Percentiles rank a stretch among this genome's conserved stretches.
Conservation (phyloP, 2,113 vertebrate genomes). For the Brachionichthys hirsutus region DNA sequence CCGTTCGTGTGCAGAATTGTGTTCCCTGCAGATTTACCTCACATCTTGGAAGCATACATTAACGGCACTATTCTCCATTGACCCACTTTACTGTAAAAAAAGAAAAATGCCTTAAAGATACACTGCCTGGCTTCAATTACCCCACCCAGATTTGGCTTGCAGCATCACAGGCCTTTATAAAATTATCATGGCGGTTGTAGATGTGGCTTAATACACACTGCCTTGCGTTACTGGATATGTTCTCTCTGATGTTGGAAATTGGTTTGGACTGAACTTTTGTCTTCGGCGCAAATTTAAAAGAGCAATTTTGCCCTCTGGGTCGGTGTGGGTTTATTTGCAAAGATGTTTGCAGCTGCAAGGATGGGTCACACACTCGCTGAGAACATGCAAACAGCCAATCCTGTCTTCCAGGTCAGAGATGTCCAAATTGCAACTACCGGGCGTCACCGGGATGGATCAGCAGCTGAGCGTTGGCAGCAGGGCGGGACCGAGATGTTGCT, state of each 20-base stretch:
- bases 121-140: conserved; percentile 76
- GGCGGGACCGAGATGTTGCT: conserved; percentile 37
- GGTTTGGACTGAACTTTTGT: conserved; percentile 31
- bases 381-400: conserved; percentile 1
- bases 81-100: conserved; percentile 69
- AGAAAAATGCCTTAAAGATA: conserved; percentile 62
- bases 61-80: conserved; percentile 37
- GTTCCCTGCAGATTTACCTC: conserved; percentile 10
- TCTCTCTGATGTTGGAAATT: conserved; percentile 58
- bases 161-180: conserved; percentile 68
- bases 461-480: conserved; percentile 22
- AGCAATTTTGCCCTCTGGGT: conserved; percentile 12
- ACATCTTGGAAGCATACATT: conserved; percentile 29
- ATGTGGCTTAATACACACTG: conserved; percentile 57
- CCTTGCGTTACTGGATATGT: conserved; percentile 60
- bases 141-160: conserved; percentile 60
- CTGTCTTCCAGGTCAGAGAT: conserved; percentile 74
- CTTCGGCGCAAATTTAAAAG: conserved; percentile 24
- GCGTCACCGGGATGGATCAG: conserved; percentile 36
- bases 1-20: not conserved
- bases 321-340: conserved; percentile 10
- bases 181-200: conserved; percentile 65
- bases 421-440: conserved; percentile 42
- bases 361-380: not conserved
- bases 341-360: not conserved